These are phyloP conservation scores for Polyommatus iphigenia DNA, from an alignment of 2,888 invertebrate genomes.

Conservation along the genomic window DNA sequence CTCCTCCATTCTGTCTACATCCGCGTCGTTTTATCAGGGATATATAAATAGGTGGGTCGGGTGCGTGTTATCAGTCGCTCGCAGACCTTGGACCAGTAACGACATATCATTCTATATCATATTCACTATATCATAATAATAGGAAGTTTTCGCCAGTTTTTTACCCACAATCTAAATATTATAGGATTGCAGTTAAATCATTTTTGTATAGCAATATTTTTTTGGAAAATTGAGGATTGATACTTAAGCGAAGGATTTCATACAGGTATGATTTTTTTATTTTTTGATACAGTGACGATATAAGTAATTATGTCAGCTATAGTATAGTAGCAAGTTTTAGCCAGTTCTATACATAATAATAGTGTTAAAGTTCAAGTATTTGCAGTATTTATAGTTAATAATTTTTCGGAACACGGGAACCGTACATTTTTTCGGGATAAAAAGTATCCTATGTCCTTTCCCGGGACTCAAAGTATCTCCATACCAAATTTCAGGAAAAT, in stretches of 20 bases:
- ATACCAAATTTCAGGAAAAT: too few species aligned
- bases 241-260: not conserved
- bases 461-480: too few species aligned
- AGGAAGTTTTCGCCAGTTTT: not conserved
- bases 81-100: conserved; percentile 9
- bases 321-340: too few species aligned
- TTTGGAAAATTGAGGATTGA: not conserved
- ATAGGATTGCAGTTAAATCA: not conserved
- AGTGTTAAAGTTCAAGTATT: too few species aligned
- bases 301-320: too few species aligned
- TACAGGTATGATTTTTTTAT: not conserved
- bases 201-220: too few species aligned
- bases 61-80: not conserved
- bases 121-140: not conserved
- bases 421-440: too few species aligned
- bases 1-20: not conserved
- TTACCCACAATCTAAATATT: not conserved
- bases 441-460: too few species aligned
- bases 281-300: too few species aligned
- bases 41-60: not conserved
- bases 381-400: too few species aligned
- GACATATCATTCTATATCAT: not conserved
- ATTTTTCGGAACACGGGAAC: too few species aligned
- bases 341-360: too few species aligned
- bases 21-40: not conserved